Base-by-base conservation (phyloP, 2,888 invertebrate genomes). In the Xestobium rufovillosum region DNA sequence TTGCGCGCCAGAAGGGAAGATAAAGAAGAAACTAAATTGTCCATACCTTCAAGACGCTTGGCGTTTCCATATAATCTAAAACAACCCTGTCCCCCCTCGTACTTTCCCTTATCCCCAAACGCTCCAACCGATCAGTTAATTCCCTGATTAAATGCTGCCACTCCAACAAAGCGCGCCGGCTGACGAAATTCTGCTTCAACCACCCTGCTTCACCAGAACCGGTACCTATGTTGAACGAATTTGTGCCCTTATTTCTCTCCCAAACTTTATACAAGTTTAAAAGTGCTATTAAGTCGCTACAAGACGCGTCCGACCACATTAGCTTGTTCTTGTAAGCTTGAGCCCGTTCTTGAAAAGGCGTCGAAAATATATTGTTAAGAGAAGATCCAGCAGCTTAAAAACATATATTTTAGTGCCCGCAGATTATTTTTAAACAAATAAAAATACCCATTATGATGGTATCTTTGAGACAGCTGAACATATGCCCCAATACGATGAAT, bases 401-500 rank as follows among this genome's bases (percentile, higher is more conserved):
- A 46, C 32, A n/a, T n/a, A n/a, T n/a, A n/a, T n/a, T n/a, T n/a
- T n/a, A n/a, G n/a, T n/a, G n/a, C n/a, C n/a, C n/a, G n/a, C n/a
- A n/a, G n/a, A n/a, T n/a, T n/a, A n/a, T n/a, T n/a, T n/a, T n/a
- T n/a, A n/a, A n/a, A n/a, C n/a, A n/a, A n/a, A n/a, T n/a, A n/a
- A n/a, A n/a, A n/a, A 53, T 61, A 71, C 72, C 90, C 65, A 96
- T 94, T 36, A 91, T 80, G 35, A 94, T 73, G 11, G 83, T 70
- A 43, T 95, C 94, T 6, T 86, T 80, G 4, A 95, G 64, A 26
- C 87, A 76, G 36, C 87, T 88, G 55, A 84, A 94, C 33, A 87
- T 76, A 55, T 90, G 79, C 0, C 95, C 95, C 2, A 95, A 67
- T 39, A 90, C 70, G 38, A 96, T 84, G 8, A 96, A 67, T 55